Evolutionary conservation across 2,113 vertebrate genomes (phyloP).

Genomic region (Lepisosteus oculatus): DNA sequence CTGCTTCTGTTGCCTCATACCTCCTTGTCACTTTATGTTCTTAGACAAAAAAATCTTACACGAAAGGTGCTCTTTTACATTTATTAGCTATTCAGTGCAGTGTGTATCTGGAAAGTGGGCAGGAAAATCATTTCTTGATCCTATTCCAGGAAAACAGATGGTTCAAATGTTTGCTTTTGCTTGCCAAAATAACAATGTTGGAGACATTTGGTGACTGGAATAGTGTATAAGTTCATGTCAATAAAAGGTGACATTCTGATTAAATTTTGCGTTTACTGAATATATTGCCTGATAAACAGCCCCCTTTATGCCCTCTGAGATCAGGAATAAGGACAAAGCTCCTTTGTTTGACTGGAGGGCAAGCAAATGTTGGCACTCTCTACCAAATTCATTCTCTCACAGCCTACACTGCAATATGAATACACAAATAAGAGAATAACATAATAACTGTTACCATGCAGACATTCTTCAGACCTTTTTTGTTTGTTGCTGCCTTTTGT

Average conservation of each 20-base stretch:
- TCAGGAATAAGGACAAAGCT: conserved; percentile 32
- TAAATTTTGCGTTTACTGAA: not conserved
- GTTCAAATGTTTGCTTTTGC: too few relatives aligned
- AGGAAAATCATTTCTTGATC: too few relatives aligned
- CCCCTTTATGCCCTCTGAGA: conserved; percentile 26
- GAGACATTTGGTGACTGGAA: not conserved
- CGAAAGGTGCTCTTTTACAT: too few relatives aligned
- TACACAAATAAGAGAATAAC: not conserved
- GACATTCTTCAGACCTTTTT: not conserved
- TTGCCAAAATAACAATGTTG: too few relatives aligned
- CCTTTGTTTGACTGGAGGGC: conserved; percentile 23
- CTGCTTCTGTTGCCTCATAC: too few relatives aligned
- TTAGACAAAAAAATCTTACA: too few relatives aligned
- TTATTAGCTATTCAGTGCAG: too few relatives aligned
- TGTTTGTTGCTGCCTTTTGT: not conserved
- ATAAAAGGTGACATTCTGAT: not conserved
- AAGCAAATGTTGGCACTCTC: conserved; percentile 27
- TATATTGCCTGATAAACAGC: conserved; percentile 18
- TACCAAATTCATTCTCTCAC: conserved; percentile 22
- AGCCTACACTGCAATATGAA: not conserved
- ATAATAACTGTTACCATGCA: not conserved
- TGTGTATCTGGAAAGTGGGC: too few relatives aligned
- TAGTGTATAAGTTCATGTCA: not conserved
- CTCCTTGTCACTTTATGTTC: too few relatives aligned
- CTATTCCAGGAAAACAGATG: too few relatives aligned